Evolutionary conservation across 2,797 vertebrate genomes (phyloP).

Genomic region (Myotis planiceps): DNA sequence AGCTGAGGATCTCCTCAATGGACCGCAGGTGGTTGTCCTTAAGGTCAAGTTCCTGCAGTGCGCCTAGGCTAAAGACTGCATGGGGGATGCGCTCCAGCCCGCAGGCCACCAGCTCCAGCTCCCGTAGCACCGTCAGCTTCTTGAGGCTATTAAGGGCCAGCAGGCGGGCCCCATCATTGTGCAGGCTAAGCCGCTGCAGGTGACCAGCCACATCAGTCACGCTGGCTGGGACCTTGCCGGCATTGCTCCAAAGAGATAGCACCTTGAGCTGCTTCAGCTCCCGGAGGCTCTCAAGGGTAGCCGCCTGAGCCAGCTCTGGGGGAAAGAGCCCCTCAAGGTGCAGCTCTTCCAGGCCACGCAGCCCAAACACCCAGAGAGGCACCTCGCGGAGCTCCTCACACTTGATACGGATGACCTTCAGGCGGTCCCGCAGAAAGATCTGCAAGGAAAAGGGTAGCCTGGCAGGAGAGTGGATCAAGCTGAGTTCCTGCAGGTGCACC

Average conservation of each 20-base stretch:
- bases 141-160: slow-evolving; percentile 92
- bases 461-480: slow-evolving; percentile 89
- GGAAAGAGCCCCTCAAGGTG: slow-evolving; percentile 90
- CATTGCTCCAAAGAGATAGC: slow-evolving; percentile 88
- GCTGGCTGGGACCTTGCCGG: slow-evolving; percentile 91
- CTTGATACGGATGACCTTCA: slow-evolving; percentile 90
- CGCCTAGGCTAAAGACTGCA: slow-evolving; percentile 91
- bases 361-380: slow-evolving; percentile 92
- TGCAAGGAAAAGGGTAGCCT: slow-evolving; percentile 91
- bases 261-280: slow-evolving; percentile 91
- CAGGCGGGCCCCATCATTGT: slow-evolving; percentile 91
- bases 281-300: slow-evolving; percentile 89
- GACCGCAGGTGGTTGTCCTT: slow-evolving; percentile 92
- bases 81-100: slow-evolving; percentile 93
- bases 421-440: slow-evolving; percentile 88
- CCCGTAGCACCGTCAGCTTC: slow-evolving; percentile 89
- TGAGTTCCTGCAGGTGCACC: slow-evolving; percentile 90
- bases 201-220: slow-evolving; percentile 89
- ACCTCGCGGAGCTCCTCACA: slow-evolving; percentile 90
- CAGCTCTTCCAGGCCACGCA: slow-evolving; percentile 91
- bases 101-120: slow-evolving; percentile 91
- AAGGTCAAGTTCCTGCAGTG: slow-evolving; percentile 92
- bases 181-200: slow-evolving; percentile 89
- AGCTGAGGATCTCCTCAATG: slow-evolving; percentile 94
- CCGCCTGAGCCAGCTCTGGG: slow-evolving; percentile 87